Evolutionary conservation across 1,140 invertebrate species (phyloP), one percentile per base, ranked within the genome.

Genomic region (Drosophila varians): DNA sequence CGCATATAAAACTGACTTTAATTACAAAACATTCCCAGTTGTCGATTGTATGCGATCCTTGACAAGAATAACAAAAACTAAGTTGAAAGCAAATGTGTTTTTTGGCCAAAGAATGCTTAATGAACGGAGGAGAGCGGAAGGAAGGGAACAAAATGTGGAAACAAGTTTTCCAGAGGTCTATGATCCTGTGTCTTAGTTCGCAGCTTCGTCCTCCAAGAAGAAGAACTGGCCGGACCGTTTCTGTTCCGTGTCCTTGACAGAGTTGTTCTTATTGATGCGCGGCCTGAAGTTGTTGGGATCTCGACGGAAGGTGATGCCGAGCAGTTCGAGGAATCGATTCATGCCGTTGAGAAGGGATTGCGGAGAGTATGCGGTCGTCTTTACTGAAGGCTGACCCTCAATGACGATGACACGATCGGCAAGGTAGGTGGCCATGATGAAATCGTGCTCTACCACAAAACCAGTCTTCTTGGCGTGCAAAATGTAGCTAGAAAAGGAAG

Each of bases 381-480:
- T 90, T 1, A 98, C 93, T 0, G 98, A 99, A 1, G 99, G 98
- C 49, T 91, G 92, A 34, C 99, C 99, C 91, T 99, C 98, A 92
- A 99, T 99, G 16, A 99, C 98, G 79, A 99, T 99, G 0, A 99
- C 99, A 49, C 99, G 94, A 92, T 99, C 99, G 11, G 99, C 98
- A 36, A 99, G 93, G 92, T 99, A 99, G 0, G 99, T 99, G 2
- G 98, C 98, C 99, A 99, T 99, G 53, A 99, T 99, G 90, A 99
- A 99, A 94, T 99, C 99, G 95, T 99, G 99, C 94, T 99, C 99
- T 0, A 99, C 99, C 23, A 99, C 96, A 92, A 99, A 99, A 23
- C 98, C 99, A 21, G 99, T 99, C 91, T 99, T 99, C 93, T 99
- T 99, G 0, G 99, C 97, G 90, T 99, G 99, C 34, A 99, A 93